Base-by-base conservation (phyloP, 2,888 invertebrate genomes). In the Lochmaea capreae region DNA sequence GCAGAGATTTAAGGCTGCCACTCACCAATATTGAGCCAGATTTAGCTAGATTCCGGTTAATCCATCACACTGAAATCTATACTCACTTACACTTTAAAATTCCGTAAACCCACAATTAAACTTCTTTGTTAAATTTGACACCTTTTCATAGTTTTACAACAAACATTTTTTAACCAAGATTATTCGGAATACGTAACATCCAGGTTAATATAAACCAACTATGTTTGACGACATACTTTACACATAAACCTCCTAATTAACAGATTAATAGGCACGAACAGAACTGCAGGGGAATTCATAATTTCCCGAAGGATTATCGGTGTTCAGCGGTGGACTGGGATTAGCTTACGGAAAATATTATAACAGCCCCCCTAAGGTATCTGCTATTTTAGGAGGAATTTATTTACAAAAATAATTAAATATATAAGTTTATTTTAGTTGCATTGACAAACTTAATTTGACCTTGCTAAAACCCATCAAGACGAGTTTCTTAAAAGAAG, bases 171-270 rank as follows among this genome's bases (percentile, higher is more conserved):
- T n/a, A n/a, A 61, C 39, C 4, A 39, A 61, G 10, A 61, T 61
- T 18, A 63, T 63, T 18, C 22, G 8, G n/a, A 16, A 61, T 39
- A 39, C 39, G 61, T 61, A 39, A 39, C 33, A 14, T 33, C 33
- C 16, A 43, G 18, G 58, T 68, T 59, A 61, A 68, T 49, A 68
- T 61, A 49, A 67, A 61, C 59, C 59, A 42, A 62, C 33, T 18
- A 68, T 61, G 61, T 68, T 68, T 68, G 62, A 46, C 62, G 62
- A 68, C 52, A 62, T 68, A 52, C 52, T 26, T 52, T 26, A 46
- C 62, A 68, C 68, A 68, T 16, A 61, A 68, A 52, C 61, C 26
- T 61, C 52, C 52, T 68, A 68, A 68, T 68, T 62, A 68, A 62
- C 39, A 52, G 52, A 68, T 68, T 68, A 68, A 68, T 16, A 68